phyloP scores from a whole-genome alignment of 2,113 vertebrate genomes.

The Seriola aureovittata region DNA sequence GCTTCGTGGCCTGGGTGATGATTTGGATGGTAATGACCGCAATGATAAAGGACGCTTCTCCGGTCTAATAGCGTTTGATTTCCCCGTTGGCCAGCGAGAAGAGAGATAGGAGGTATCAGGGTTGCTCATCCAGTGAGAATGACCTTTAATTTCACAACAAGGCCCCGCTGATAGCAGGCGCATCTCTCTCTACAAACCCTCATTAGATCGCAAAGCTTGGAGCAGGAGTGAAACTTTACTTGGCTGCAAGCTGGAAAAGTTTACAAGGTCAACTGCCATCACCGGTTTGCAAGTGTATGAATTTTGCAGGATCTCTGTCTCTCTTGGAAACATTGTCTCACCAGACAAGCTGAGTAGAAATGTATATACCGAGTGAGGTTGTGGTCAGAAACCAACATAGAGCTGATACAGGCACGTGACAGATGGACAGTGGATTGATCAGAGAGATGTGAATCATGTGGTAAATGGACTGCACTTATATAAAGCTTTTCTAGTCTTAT shows the following conservation, averaged over 20 bases:
- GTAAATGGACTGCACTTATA: too few relatives aligned
- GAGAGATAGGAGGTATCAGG: slow-evolving; percentile 73
- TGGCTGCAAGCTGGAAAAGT: slow-evolving; percentile 70
- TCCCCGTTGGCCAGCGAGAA: slow-evolving; percentile 73
- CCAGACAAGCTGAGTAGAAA: slow-evolving; percentile 29
- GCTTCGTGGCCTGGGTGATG: slow-evolving; percentile 73
- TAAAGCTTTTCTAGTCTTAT: too few relatives aligned
- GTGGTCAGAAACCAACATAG: slow-evolving; percentile 49
- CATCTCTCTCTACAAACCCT: slow-evolving; percentile 68
- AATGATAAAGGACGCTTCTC: slow-evolving; percentile 78
- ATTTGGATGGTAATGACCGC: slow-evolving; percentile 76
- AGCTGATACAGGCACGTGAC: not conserved
- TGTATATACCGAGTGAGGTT: slow-evolving; percentile 13
- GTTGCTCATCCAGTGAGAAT: slow-evolving; percentile 79
- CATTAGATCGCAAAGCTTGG: slow-evolving; percentile 71
- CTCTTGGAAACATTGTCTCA: slow-evolving; percentile 46
- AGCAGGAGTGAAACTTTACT: slow-evolving; percentile 73
- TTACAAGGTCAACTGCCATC: slow-evolving; percentile 76
- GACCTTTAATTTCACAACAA: slow-evolving; percentile 83
- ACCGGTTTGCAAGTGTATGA: slow-evolving; percentile 28
- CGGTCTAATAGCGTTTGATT: slow-evolving; percentile 81
- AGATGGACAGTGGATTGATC: too few relatives aligned
- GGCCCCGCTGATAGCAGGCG: slow-evolving; percentile 68
- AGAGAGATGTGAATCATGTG: too few relatives aligned
- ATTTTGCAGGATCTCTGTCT: slow-evolving; percentile 44